These are phyloP conservation scores for Platichthys flesus DNA, from an alignment of 2,113 vertebrate species.

Conservation along the genomic window DNA sequence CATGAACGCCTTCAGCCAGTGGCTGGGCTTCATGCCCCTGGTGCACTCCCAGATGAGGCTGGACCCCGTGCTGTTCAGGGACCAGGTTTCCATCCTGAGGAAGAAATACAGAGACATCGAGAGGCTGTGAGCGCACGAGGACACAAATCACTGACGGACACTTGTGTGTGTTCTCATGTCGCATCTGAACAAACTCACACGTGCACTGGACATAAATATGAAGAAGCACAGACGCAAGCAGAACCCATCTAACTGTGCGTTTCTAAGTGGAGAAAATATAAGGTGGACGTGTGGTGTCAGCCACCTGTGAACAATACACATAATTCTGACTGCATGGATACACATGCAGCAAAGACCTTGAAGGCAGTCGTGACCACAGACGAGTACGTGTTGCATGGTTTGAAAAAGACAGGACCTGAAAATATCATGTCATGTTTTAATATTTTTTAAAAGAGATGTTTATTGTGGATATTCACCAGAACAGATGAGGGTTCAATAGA, in stretches of 20 bases:
- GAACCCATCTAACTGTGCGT: constrained; percentile 25
- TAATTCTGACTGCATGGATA: constrained; percentile 56
- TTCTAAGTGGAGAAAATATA: constrained; percentile 6
- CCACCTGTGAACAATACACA: background rate
- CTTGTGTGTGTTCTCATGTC: too few species aligned
- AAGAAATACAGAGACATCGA: constrained; percentile 87
- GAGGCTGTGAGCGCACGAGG: constrained; percentile 71
- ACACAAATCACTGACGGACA: background rate
- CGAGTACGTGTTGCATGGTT: constrained; percentile 62
- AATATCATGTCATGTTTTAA: constrained; percentile 16
- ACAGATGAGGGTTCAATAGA: background rate
- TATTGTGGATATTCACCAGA: background rate
- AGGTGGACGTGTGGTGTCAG: background rate
- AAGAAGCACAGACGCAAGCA: constrained; percentile 26
- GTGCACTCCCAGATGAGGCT: constrained; percentile 85
- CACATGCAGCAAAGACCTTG: constrained; percentile 44
- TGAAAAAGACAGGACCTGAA: constrained; percentile 38
- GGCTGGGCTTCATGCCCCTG: constrained; percentile 86
- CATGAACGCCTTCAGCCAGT: constrained; percentile 82
- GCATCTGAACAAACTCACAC: background rate
- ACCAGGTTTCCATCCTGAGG: constrained; percentile 86
- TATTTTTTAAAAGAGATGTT: background rate
- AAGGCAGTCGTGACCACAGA: constrained; percentile 25
- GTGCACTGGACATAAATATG: constrained; percentile 38
- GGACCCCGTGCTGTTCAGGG: constrained; percentile 85